phyloP scores from a whole-genome alignment of 1,140 invertebrate genomes.

The Dryas iulia region DNA sequence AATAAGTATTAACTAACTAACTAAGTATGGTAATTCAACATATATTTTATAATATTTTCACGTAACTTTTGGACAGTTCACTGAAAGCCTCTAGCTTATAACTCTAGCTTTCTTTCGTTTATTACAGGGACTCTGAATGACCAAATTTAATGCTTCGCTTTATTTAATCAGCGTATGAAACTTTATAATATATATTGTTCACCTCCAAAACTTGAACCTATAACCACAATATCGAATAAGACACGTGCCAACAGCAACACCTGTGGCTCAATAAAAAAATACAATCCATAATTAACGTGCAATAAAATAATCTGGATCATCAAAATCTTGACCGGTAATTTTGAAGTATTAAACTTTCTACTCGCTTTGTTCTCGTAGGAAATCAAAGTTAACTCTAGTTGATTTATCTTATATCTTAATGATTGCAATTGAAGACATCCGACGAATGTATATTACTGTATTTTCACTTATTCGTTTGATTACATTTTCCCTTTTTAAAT shows the following conservation, averaged over 20 bases:
- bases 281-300: not conserved
- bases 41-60: no score
- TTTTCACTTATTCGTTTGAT: constrained; percentile 12
- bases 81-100: no score
- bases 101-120: no score
- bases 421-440: constrained; percentile 38
- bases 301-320: not conserved
- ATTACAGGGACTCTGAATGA: no score
- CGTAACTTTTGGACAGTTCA: no score
- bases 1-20: no score
- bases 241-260: not conserved
- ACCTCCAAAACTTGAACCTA: not conserved
- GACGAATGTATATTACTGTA: constrained; percentile 28
- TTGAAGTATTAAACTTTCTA: constrained; percentile 1
- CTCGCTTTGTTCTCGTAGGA: constrained; percentile 24
- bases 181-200: no score
- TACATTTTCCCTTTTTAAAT: constrained; percentile 18
- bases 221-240: not conserved
- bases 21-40: no score
- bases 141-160: no score
- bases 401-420: constrained; percentile 42
- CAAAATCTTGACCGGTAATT: not conserved
- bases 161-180: no score
- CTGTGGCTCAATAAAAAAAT: not conserved
- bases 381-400: constrained; percentile 34